Percentiles rank a stretch among this genome's conserved stretches.
Conservation (phyloP, 92 coral and sea anemone genomes). For the Parazoanthus darwini region DNA sequence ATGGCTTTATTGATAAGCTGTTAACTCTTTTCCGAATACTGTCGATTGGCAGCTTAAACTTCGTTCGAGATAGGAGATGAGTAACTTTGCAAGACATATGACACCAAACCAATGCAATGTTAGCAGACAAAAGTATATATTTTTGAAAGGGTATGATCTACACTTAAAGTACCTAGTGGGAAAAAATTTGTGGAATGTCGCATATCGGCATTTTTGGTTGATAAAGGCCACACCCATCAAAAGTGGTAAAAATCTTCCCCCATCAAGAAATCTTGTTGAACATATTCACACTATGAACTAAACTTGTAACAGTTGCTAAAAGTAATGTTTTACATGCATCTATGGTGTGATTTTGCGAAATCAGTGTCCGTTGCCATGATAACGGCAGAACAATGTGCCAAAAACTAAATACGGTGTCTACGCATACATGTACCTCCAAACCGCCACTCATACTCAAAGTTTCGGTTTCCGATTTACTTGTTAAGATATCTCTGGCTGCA, state of each 20-base stretch:
- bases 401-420: neutral
- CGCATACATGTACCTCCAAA: slow-evolving; percentile 1
- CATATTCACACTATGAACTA: neutral
- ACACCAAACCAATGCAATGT: slow-evolving; percentile 19
- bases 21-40: too few relatives aligned
- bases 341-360: neutral
- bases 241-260: slow-evolving; percentile 22
- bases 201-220: slow-evolving; percentile 18
- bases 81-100: slow-evolving; percentile 7
- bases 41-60: neutral
- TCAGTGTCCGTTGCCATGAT: slow-evolving; percentile 1
- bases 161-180: neutral
- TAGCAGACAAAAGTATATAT: slow-evolving; percentile 7
- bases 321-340: neutral
- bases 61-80: neutral
- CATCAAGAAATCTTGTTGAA: slow-evolving; percentile 16
- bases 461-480: neutral
- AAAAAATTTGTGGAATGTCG: slow-evolving; percentile 29
- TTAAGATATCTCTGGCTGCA: slow-evolving; percentile 9
- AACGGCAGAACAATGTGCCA: too few relatives aligned
- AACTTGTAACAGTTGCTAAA: neutral
- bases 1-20: neutral
- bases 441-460: slow-evolving; percentile 15
- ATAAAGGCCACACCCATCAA: slow-evolving; percentile 16
- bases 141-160: neutral